phyloP scores from a whole-genome alignment of 1,140 invertebrate genomes.

The Drosophila sproati region DNA sequence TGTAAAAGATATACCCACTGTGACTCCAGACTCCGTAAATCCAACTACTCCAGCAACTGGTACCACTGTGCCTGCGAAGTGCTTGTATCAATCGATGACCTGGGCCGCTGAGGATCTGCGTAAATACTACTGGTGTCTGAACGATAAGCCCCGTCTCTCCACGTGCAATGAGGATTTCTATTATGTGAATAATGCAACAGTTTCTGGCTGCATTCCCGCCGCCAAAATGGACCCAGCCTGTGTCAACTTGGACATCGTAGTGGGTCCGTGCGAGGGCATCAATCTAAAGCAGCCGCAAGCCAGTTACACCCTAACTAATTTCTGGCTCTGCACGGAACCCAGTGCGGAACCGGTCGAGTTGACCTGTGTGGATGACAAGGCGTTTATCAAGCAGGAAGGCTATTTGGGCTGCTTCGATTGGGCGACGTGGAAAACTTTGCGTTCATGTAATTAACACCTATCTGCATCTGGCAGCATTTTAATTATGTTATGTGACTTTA shows the following conservation, averaged over 20 bases:
- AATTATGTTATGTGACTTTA: conserved; percentile 51
- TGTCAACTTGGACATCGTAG: conserved; percentile 35
- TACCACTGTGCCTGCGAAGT: conserved; percentile 3
- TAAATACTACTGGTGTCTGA: conserved; percentile 59
- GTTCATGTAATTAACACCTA: conserved; percentile 33
- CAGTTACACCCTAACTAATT: conserved; percentile 37
- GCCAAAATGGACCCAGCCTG: conserved; percentile 51
- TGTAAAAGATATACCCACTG: background rate
- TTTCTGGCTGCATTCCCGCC: conserved; percentile 61
- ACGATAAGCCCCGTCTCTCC: conserved; percentile 6
- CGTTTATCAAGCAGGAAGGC: conserved; percentile 53
- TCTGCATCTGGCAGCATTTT: conserved; percentile 32
- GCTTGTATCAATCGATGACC: conserved; percentile 45
- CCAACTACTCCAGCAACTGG: background rate
- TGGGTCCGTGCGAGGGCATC: conserved; percentile 38
- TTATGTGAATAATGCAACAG: conserved; percentile 64
- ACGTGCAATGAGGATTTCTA: conserved; percentile 45
- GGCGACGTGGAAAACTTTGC: conserved; percentile 49
- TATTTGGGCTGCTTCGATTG: conserved; percentile 62
- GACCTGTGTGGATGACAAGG: conserved; percentile 38
- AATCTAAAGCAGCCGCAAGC: conserved; percentile 59
- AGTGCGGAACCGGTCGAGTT: conserved; percentile 25
- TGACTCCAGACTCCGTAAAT: background rate
- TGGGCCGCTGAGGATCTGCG: conserved; percentile 57
- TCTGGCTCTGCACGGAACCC: conserved; percentile 59